Percentiles rank a stretch among this genome's conserved stretches.
Conservation (phyloP, 1,140 invertebrate genomes). For the Chlorops oryzae region DNA sequence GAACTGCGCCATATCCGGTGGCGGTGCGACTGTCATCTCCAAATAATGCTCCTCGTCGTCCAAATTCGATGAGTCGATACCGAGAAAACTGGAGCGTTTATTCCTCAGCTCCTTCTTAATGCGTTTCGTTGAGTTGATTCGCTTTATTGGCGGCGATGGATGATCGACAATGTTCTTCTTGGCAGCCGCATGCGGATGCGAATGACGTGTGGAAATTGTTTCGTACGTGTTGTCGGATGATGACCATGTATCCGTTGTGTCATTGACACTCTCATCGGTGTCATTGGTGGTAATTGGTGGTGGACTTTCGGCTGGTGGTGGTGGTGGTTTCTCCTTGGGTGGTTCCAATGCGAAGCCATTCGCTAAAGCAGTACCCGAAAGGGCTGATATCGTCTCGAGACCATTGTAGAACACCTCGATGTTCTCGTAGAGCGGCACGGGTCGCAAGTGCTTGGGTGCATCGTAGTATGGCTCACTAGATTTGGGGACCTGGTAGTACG, state of each 20-base stretch:
- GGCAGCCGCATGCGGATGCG: constrained; percentile 15
- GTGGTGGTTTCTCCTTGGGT: constrained; percentile 79
- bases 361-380: background rate
- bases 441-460: constrained; percentile 39
- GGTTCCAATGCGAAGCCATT: constrained; percentile 55
- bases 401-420: constrained; percentile 52
- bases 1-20: constrained; percentile 72
- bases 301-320: constrained; percentile 63
- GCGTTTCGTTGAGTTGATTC: constrained; percentile 73
- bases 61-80: constrained; percentile 65
- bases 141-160: constrained; percentile 54
- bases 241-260: background rate
- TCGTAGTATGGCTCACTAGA: constrained; percentile 45
- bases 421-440: constrained; percentile 55
- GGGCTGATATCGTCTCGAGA: constrained; percentile 16
- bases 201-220: constrained; percentile 44
- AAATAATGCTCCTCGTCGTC: constrained; percentile 60
- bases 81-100: constrained; percentile 78
- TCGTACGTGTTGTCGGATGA: constrained; percentile 33
- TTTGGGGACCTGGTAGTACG: constrained; percentile 46
- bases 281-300: too few species aligned
- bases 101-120: constrained; percentile 80
- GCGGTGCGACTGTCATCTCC: constrained; percentile 62
- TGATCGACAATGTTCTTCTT: too few species aligned
- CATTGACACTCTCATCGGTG: constrained; percentile 7